Conservation (phyloP, 2,113 vertebrate genomes). For the Neopipo cinnamomea region DNA sequence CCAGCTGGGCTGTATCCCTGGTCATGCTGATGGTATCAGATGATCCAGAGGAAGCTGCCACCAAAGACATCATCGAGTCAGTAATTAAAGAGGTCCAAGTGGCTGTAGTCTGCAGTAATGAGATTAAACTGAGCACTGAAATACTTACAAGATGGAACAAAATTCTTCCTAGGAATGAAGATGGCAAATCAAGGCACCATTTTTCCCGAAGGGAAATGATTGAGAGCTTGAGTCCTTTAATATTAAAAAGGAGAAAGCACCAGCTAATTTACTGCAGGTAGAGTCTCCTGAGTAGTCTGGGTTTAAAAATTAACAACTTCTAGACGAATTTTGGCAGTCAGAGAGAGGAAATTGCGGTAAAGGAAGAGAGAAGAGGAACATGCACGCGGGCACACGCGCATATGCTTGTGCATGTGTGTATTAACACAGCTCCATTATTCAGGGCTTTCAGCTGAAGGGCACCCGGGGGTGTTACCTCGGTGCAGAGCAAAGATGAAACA, state of each 20-base stretch:
- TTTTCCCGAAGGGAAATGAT: neutral
- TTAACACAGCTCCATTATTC: neutral
- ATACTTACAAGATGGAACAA: neutral
- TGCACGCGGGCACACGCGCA: neutral
- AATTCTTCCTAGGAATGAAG: neutral
- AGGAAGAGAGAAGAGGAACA: neutral
- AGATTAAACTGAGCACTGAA: neutral
- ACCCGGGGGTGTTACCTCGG: accelerated
- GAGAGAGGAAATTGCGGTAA: neutral
- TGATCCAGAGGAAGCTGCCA: neutral
- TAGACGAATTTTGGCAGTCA: neutral
- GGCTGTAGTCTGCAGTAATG: neutral
- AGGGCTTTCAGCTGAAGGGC: neutral
- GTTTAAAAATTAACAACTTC: conserved; percentile 3
- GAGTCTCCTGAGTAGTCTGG: neutral
- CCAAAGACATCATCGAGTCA: neutral
- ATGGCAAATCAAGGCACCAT: neutral
- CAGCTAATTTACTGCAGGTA: neutral
- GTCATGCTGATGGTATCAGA: accelerated
- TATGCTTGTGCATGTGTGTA: neutral
- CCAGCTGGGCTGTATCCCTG: neutral
- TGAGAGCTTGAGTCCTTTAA: neutral
- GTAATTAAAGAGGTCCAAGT: neutral
- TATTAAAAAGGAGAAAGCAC: neutral
- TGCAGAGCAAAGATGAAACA: neutral